These are phyloP conservation scores for Harpagoxenus sublaevis DNA, from an alignment of 2,888 invertebrate species.

Conservation along the genomic window DNA sequence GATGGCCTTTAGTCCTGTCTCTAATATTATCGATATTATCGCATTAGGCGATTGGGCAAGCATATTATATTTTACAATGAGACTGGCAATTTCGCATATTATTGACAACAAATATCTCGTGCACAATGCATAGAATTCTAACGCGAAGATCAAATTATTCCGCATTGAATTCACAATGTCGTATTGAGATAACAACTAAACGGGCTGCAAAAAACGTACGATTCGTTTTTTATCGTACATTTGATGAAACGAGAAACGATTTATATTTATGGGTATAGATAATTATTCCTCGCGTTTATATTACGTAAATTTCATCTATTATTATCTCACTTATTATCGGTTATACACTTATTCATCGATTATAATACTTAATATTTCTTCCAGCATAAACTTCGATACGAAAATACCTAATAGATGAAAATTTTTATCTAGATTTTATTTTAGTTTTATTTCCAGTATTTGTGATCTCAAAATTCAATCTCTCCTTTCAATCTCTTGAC, in stretches of 20 bases:
- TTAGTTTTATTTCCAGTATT: not conserved
- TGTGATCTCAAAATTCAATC: not conserved
- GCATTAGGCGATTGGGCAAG: not conserved
- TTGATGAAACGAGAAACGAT: not conserved
- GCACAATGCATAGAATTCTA: constrained; percentile 1
- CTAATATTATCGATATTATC: not conserved
- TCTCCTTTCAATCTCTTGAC: not conserved
- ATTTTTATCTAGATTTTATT: not conserved
- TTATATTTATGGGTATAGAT: not conserved
- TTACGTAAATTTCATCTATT: constrained; percentile 8
- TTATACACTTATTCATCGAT: not conserved
- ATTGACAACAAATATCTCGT: constrained; percentile 2
- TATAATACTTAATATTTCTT: not conserved
- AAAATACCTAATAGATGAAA: not conserved
- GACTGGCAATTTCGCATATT: not conserved
- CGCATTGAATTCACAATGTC: not conserved
- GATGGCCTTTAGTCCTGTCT: too few species aligned
- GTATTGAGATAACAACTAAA: constrained; percentile 16
- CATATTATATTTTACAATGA: constrained; percentile 17
- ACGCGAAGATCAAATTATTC: constrained; percentile 47
- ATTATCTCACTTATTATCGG: not conserved
- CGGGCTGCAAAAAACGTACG: not conserved
- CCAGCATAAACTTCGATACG: not conserved
- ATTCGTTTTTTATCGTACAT: not conserved
- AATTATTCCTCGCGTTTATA: not conserved